Conservation (phyloP, 1,140 invertebrate species). For the Battus philenor region DNA sequence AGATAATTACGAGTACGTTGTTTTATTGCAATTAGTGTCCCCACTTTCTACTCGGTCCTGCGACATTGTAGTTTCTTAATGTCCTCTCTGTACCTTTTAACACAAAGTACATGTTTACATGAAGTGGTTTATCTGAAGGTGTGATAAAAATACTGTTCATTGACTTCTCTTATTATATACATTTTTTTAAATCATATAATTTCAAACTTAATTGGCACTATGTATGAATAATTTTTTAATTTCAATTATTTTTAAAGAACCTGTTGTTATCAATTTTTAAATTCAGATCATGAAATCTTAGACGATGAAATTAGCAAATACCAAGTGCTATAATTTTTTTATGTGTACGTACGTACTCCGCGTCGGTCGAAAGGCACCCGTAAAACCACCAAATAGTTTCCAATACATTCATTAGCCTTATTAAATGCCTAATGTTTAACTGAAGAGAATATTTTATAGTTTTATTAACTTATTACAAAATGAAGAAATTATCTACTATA, state of each 20-base stretch:
- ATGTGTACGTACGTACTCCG: constrained; percentile 41
- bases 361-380: constrained; percentile 55
- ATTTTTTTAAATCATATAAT: too few relatives aligned
- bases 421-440: constrained; percentile 69
- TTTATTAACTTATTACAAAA: constrained; percentile 76
- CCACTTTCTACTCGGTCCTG: constrained; percentile 15
- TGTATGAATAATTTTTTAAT: too few relatives aligned
- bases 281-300: constrained; percentile 16
- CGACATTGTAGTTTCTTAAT: background rate
- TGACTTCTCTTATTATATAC: constrained; percentile 43
- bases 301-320: constrained; percentile 45
- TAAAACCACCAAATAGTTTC: constrained; percentile 70
- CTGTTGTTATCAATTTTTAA: too few relatives aligned
- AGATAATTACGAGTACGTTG: constrained; percentile 19
- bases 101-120: constrained; percentile 19
- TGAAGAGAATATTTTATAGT: constrained; percentile 74
- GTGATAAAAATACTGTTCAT: constrained; percentile 27
- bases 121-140: constrained; percentile 21
- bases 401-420: constrained; percentile 73
- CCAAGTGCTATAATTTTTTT: constrained; percentile 55
- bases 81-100: background rate
- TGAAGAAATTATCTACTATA: constrained; percentile 70
- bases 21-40: constrained; percentile 19
- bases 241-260: too few relatives aligned
- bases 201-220: too few relatives aligned